Conservation (phyloP, 1,140 invertebrate species). For the Bombus difficillimus region DNA sequence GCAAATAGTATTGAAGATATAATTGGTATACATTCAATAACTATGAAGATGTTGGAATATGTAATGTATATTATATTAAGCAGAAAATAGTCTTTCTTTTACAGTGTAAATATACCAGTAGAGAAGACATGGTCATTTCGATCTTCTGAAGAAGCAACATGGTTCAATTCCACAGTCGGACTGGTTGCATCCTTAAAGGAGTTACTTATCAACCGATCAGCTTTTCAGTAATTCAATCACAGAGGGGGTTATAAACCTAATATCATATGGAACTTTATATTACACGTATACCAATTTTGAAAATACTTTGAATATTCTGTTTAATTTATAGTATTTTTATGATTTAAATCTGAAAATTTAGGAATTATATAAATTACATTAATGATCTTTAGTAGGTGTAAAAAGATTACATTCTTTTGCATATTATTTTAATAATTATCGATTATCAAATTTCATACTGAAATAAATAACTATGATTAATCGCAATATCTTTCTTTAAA, state of each 20-base stretch:
- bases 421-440: too few species aligned
- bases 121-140: neutral
- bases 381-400: neutral
- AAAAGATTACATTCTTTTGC: neutral
- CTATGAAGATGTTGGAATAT: neutral
- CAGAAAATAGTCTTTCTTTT: neutral
- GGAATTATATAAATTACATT: neutral
- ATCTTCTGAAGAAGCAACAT: neutral
- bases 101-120: neutral
- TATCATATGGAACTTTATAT: neutral
- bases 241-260: neutral
- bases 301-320: neutral
- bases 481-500: neutral
- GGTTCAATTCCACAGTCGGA: slow-evolving; percentile 1
- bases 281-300: neutral
- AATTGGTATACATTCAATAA: neutral
- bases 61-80: neutral
- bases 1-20: neutral
- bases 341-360: neutral
- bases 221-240: neutral
- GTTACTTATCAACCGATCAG: neutral
- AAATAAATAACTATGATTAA: neutral
- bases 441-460: neutral
- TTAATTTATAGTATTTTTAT: neutral
- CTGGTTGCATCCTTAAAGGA: slow-evolving; percentile 63